Conservation (phyloP, 2,888 invertebrate genomes). For the Lycia hirtaria region DNA sequence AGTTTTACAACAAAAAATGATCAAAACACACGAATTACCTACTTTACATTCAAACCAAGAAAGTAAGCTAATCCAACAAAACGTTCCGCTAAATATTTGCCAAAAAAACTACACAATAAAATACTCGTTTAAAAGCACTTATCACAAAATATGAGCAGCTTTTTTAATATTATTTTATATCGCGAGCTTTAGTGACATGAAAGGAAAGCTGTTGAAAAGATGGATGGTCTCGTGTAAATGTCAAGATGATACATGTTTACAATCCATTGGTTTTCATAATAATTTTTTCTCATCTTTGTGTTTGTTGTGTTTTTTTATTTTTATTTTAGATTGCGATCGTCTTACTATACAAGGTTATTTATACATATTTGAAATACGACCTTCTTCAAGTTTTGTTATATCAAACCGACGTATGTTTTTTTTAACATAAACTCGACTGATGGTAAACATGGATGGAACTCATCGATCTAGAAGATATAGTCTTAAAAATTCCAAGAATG, state of each 20-base stretch:
- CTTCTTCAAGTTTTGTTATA: too few species aligned
- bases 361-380: too few species aligned
- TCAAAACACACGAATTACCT: conserved; percentile 19
- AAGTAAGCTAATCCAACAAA: conserved; percentile 21
- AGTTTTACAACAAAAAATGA: conserved; percentile 47
- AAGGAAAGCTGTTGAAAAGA: conserved; percentile 25
- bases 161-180: conserved; percentile 26
- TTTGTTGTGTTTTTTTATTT: too few species aligned
- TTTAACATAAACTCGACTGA: too few species aligned
- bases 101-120: conserved; percentile 23
- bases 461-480: too few species aligned
- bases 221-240: conserved; percentile 29
- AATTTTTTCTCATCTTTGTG: too few species aligned
- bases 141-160: conserved; percentile 27
- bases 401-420: too few species aligned
- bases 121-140: conserved; percentile 33
- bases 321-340: too few species aligned
- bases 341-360: too few species aligned
- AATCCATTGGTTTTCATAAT: too few species aligned
- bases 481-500: too few species aligned
- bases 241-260: conserved; percentile 21
- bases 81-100: conserved; percentile 15
- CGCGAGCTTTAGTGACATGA: conserved; percentile 27
- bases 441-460: too few species aligned
- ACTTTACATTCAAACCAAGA: conserved; percentile 16